These are phyloP conservation scores for Paramormyrops hopkinsi DNA, from an alignment of 2,797 vertebrate species.

Conservation along the genomic window DNA sequence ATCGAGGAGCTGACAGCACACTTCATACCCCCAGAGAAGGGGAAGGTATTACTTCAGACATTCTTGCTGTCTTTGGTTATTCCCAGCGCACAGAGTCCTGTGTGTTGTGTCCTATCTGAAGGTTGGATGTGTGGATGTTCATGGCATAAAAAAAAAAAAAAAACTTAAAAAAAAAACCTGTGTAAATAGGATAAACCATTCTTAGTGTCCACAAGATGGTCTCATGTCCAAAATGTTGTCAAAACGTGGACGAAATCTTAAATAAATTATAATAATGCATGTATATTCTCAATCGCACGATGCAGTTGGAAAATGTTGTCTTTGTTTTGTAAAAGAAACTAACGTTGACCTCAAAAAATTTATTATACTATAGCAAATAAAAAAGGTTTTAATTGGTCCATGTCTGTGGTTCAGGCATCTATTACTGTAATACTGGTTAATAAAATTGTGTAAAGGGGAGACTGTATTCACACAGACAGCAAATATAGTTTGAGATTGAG, in stretches of 20 bases:
- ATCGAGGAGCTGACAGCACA: not conserved
- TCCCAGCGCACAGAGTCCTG: conserved; percentile 30
- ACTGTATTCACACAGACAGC: conserved; percentile 19
- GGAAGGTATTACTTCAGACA: not conserved
- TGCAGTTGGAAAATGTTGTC: conserved; percentile 65
- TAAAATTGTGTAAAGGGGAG: conserved; percentile 20
- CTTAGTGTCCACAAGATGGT: conserved; percentile 59
- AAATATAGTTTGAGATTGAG: conserved; percentile 26
- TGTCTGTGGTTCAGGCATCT: conserved; percentile 73
- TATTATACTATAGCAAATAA: conserved; percentile 45
- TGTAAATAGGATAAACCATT: conserved; percentile 67
- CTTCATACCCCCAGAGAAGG: not conserved
- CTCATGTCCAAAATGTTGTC: conserved; percentile 60
- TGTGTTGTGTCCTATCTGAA: conserved; percentile 57
- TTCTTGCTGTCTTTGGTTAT: not conserved
- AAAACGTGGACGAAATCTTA: conserved; percentile 58
- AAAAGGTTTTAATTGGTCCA: conserved; percentile 30
- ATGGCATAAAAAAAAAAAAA: conserved; percentile 55
- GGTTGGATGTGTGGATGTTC: conserved; percentile 66
- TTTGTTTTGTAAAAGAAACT: conserved; percentile 60
- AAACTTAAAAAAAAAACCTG: conserved; percentile 46
- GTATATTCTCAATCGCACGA: conserved; percentile 78
- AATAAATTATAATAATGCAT: conserved; percentile 67
- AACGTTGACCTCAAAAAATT: conserved; percentile 47
- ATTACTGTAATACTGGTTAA: conserved; percentile 59